Conservation (phyloP, 2,888 invertebrate species). For the Caenorhabditis panamensis region DNA sequence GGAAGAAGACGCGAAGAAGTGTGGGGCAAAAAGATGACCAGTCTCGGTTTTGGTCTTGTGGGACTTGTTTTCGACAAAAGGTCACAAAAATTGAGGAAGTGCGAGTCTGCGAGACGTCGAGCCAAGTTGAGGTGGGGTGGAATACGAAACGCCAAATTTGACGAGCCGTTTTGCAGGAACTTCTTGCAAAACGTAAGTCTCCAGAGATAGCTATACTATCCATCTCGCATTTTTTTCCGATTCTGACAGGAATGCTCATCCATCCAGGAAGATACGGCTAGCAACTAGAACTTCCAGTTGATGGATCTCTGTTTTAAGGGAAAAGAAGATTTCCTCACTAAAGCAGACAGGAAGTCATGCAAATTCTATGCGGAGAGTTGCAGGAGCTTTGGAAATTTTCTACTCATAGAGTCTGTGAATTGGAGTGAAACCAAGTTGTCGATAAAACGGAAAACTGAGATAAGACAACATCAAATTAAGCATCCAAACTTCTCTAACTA, state of each 20-base stretch:
- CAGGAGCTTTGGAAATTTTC: no score
- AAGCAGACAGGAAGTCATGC: no score
- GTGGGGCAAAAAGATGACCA: slow-evolving; percentile 6
- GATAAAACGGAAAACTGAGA: no score
- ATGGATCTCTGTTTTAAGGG: no score
- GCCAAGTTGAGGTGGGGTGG: neutral
- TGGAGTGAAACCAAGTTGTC: no score
- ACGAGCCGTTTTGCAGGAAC: slow-evolving; percentile 8
- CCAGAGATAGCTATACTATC: neutral
- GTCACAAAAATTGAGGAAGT: slow-evolving; percentile 34
- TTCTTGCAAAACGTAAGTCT: slow-evolving; percentile 1
- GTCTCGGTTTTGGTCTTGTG: neutral
- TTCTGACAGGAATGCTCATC: neutral
- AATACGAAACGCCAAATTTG: slow-evolving; percentile 8
- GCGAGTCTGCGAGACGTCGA: neutral
- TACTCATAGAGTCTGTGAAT: no score
- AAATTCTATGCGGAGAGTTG: no score
- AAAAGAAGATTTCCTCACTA: neutral
- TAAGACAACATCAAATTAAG: slow-evolving; percentile 5
- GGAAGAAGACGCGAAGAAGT: neutral
- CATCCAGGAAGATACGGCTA: no score
- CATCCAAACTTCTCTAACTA: neutral
- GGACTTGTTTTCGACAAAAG: slow-evolving; percentile 21
- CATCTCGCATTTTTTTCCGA: neutral
- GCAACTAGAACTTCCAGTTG: no score